phyloP scores from a whole-genome alignment of 2,888 invertebrate genomes.

The Morpho achilles region DNA sequence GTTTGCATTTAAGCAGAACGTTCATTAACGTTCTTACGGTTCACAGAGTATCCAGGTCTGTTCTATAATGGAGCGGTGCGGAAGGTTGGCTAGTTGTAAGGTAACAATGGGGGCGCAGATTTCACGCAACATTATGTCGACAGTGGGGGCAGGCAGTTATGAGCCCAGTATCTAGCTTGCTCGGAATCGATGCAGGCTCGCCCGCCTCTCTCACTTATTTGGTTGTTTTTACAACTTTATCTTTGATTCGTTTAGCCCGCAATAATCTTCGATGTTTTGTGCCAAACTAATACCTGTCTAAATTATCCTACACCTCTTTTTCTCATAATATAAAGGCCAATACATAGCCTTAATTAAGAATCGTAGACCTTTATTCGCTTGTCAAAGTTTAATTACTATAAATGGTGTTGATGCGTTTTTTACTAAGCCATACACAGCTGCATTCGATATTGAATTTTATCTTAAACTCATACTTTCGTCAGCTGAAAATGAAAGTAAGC shows the following conservation, averaged over 20 bases:
- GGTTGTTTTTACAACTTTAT: slow-evolving; percentile 22
- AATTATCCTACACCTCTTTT: slow-evolving; percentile 15
- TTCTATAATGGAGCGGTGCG: slow-evolving; percentile 46
- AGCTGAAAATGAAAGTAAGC: too few species aligned
- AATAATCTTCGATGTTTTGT: slow-evolving; percentile 16
- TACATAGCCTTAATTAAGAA: too few species aligned
- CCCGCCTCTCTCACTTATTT: slow-evolving; percentile 35
- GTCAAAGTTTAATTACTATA: too few species aligned
- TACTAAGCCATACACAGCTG: too few species aligned
- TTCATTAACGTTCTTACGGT: slow-evolving; percentile 44
- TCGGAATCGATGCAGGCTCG: slow-evolving; percentile 66
- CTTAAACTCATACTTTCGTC: too few species aligned
- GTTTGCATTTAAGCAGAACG: slow-evolving; percentile 24
- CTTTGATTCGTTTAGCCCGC: slow-evolving; percentile 13
- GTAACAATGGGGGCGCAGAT: slow-evolving; percentile 67
- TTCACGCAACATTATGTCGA: slow-evolving; percentile 72
- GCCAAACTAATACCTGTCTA: slow-evolving; percentile 20
- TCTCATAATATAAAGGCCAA: too few species aligned
- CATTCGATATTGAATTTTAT: too few species aligned
- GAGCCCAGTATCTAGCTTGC: slow-evolving; percentile 41
- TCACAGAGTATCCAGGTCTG: slow-evolving; percentile 47
- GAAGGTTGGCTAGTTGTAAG: slow-evolving; percentile 49
- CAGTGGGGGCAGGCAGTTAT: slow-evolving; percentile 34
- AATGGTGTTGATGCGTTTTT: too few species aligned
- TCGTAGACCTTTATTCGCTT: too few species aligned